Conservation (phyloP, 1,140 invertebrate species). For the Zaprionus gabonicus region DNA sequence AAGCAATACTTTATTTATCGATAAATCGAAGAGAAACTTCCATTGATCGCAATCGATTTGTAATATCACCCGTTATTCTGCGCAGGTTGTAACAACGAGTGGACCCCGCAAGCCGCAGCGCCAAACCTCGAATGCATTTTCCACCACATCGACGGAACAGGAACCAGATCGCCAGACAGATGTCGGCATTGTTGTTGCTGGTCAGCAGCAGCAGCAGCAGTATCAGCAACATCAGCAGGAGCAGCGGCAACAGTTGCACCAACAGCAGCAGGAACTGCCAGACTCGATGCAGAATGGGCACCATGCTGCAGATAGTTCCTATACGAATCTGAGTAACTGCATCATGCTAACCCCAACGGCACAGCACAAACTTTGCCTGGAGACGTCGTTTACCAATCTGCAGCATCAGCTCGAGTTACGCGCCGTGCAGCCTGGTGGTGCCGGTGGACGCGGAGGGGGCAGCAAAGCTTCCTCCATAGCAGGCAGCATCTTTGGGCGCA, state of each 20-base stretch:
- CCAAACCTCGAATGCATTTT: constrained; percentile 83
- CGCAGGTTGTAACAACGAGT: constrained; percentile 90
- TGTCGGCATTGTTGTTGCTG: neutral
- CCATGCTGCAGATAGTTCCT: constrained; percentile 67
- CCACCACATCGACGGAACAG: constrained; percentile 69
- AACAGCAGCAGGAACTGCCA: constrained; percentile 31
- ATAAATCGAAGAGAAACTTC: neutral
- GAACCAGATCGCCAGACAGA: constrained; percentile 45
- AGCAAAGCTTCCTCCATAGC: constrained; percentile 85
- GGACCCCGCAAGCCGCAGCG: constrained; percentile 90
- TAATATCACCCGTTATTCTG: constrained; percentile 20
- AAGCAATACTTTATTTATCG: neutral
- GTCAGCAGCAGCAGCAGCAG: neutral
- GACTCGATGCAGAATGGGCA: constrained; percentile 35
- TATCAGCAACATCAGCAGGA: neutral
- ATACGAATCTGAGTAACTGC: constrained; percentile 69
- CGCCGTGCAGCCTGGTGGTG: neutral
- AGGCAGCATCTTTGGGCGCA: constrained; percentile 81
- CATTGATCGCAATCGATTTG: constrained; percentile 5
- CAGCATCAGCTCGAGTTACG: constrained; percentile 61
- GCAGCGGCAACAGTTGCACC: constrained; percentile 17
- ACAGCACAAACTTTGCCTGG: constrained; percentile 88
- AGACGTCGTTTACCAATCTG: constrained; percentile 90
- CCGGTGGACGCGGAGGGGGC: constrained; percentile 11
- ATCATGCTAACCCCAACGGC: constrained; percentile 84